Percentiles rank a stretch among this genome's conserved stretches.
phyloP scores from a whole-genome alignment of 1,140 invertebrate genomes.

The Drosophila sulfurigaster region DNA sequence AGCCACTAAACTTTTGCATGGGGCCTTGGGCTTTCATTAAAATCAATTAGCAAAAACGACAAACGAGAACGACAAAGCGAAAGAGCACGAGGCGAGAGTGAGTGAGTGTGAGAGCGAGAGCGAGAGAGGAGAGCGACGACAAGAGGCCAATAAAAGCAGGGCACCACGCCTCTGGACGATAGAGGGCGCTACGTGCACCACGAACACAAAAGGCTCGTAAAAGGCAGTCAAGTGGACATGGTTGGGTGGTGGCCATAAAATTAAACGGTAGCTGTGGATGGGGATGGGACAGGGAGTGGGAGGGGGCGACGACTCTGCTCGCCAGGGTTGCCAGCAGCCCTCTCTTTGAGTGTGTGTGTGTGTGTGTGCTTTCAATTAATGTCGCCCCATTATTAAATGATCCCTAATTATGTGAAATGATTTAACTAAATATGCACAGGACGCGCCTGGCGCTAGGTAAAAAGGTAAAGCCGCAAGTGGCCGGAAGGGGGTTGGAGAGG shows the following conservation, averaged over 20 bases:
- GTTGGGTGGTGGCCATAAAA: constrained; percentile 72
- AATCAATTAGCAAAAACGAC: constrained; percentile 80
- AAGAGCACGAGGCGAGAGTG: background rate
- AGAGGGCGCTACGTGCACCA: constrained; percentile 20
- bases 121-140: constrained; percentile 29
- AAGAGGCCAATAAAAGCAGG: constrained; percentile 74
- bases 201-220: constrained; percentile 57
- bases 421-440: constrained; percentile 80
- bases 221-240: constrained; percentile 74
- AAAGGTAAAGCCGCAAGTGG: constrained; percentile 65
- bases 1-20: constrained; percentile 51
- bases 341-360: constrained; percentile 23
- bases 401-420: constrained; percentile 85
- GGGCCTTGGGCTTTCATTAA: constrained; percentile 70
- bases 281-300: background rate
- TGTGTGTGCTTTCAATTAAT: constrained; percentile 79
- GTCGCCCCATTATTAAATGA: constrained; percentile 85
- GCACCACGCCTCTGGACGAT: constrained; percentile 50
- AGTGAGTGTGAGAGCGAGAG: background rate
- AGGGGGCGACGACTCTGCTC: constrained; percentile 21
- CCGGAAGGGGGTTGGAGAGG: background rate
- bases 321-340: constrained; percentile 32
- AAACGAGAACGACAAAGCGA: constrained; percentile 33
- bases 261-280: constrained; percentile 63
- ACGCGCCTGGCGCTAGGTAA: constrained; percentile 39